Base-by-base conservation (phyloP, 2,888 invertebrate genomes). In the Clivina fossor region DNA sequence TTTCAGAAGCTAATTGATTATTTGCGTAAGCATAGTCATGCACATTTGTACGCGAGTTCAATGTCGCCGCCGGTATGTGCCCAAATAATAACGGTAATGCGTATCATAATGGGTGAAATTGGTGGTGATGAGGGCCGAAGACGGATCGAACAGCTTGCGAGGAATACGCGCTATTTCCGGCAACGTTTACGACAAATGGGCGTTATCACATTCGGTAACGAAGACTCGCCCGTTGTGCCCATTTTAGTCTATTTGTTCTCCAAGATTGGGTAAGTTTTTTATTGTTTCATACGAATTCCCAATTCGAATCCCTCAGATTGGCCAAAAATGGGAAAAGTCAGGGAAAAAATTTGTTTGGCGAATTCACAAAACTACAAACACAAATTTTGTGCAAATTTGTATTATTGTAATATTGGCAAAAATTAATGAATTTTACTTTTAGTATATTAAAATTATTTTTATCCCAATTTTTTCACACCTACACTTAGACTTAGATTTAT, bases 211-310 rank as follows among this genome's bases (percentile, higher is more conserved):
- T 91, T 90, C 72, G 98, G 98, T 4, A 90, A 94, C 75, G 85
- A 85, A 68, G 92, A 94, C 74, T 96, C 96, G 37, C 98, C 98
- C 0, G 96, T 99, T 60, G 93, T 99, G 68, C 98, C 98, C 11
- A 82, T 99, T 79, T 77, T 99, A 69, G 88, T 95, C 62, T 99
- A 93, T 78, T 80, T 92, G 65, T 96, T 93, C 74, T 92, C 94
- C 57, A 97, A 96, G 82, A 92, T 96, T 75, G 88, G 89, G 85
- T 91, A 77, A 75, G 82, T 76, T 46, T 22, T 22, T 32, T 13
- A 26, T 4, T 18, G 15, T 11, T 4, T 16, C 30, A n/a, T 40
- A 38, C 38, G 43, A n/a, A 4, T 38, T 13, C 15, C 22, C 49
- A 3, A 24, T 41, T 24, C 44, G 32, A 32, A 11, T 15, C 13